phyloP scores from a whole-genome alignment of 2,888 invertebrate species.

The Rhingia campestris region DNA sequence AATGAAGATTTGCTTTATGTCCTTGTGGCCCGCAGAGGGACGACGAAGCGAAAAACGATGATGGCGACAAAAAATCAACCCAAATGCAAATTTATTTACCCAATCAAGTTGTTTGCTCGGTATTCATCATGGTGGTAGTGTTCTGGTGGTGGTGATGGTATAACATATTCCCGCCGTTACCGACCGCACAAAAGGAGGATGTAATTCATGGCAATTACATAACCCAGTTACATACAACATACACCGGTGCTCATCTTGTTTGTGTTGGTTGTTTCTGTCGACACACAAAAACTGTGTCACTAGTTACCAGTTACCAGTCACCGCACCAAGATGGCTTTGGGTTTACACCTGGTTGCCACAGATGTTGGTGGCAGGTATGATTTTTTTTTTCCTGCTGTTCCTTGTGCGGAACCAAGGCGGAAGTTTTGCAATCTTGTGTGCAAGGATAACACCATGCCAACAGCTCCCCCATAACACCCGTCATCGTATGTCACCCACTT shows the following conservation, averaged over 20 bases:
- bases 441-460: constrained; percentile 53
- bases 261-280: constrained; percentile 38
- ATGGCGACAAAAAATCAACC: constrained; percentile 9
- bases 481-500: constrained; percentile 46
- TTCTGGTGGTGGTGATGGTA: constrained; percentile 25
- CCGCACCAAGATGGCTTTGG: background rate
- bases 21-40: constrained; percentile 32
- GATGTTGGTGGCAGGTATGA: constrained; percentile 25
- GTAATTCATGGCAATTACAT: constrained; percentile 72
- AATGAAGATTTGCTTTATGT: constrained; percentile 48
- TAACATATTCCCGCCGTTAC: constrained; percentile 54
- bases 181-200: constrained; percentile 62
- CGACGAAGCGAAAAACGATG: background rate
- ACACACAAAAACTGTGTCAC: constrained; percentile 63
- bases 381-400: constrained; percentile 2
- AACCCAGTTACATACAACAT: constrained; percentile 53
- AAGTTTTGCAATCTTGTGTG: constrained; percentile 66
- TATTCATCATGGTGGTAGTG: constrained; percentile 57
- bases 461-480: background rate
- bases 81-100: constrained; percentile 73
- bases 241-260: constrained; percentile 12
- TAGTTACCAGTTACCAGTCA: background rate
- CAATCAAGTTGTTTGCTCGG: constrained; percentile 72
- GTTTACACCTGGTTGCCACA: constrained; percentile 66
- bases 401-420: constrained; percentile 39